These are phyloP conservation scores for Carduelis carduelis DNA, from an alignment of 2,797 vertebrate species.

Conservation along the genomic window DNA sequence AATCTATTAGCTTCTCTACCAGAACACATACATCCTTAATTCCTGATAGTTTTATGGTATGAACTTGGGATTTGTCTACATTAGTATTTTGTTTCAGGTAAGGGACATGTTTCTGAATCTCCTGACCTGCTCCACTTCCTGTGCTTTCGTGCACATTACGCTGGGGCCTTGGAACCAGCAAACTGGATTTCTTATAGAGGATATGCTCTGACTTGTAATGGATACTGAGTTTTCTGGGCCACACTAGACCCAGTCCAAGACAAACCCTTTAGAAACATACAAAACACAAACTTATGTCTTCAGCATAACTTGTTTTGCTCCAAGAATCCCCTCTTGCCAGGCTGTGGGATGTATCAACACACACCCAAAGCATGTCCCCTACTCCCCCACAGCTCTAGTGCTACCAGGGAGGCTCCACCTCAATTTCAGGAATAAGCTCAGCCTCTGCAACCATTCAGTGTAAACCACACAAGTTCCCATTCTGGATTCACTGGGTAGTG, in stretches of 20 bases:
- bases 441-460: rapidly evolving
- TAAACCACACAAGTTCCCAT: background rate
- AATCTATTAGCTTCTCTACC: background rate
- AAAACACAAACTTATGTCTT: rapidly evolving
- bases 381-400: background rate
- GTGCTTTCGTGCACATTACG: background rate
- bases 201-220: background rate
- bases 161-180: background rate
- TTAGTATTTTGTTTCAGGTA: background rate
- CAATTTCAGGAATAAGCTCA: background rate
- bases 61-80: background rate
- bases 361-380: rapidly evolving
- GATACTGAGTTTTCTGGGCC: background rate
- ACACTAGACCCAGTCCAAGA: background rate
- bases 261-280: background rate
- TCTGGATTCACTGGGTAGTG: background rate
- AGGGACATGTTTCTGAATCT: background rate
- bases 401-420: background rate
- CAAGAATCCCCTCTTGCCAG: background rate
- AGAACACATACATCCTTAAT: background rate
- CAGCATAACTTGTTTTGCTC: background rate
- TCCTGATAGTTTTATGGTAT: background rate
- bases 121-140: background rate
- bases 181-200: background rate
- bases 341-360: background rate